Conservation (phyloP, 37 sponge, comb jelly and placozoan genomes). For the Agelas oroides region DNA sequence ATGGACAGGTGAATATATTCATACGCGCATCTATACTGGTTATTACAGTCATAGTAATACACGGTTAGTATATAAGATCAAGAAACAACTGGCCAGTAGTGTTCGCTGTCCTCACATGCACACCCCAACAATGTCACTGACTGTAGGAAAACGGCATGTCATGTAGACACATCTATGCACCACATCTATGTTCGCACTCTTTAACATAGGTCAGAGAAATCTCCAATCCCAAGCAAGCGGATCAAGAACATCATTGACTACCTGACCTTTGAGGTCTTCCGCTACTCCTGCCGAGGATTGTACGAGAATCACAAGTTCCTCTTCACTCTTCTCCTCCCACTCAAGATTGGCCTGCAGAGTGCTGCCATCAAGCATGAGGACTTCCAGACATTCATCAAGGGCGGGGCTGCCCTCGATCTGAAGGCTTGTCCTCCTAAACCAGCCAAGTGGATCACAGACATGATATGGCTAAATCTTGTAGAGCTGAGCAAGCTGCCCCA, state of each 20-base stretch:
- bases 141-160: no score
- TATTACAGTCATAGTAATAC: no score
- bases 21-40: background rate
- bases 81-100: no score
- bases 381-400: slow-evolving; percentile 94
- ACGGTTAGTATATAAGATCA: no score
- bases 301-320: slow-evolving; percentile 99
- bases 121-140: no score
- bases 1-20: slow-evolving; percentile 93
- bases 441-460: slow-evolving; percentile 95
- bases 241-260: slow-evolving; percentile 93
- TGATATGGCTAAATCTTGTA: slow-evolving; percentile 98
- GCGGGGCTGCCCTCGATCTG: slow-evolving; percentile 98
- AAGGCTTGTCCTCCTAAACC: slow-evolving; percentile 92
- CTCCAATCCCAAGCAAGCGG: slow-evolving; percentile 88
- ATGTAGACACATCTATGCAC: no score
- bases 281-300: slow-evolving; percentile 91
- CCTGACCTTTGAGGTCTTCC: slow-evolving; percentile 91
- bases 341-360: slow-evolving; percentile 92
- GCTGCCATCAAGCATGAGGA: slow-evolving; percentile 89
- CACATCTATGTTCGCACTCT: no score
- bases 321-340: slow-evolving; percentile 95
- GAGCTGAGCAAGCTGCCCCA: slow-evolving; percentile 91
- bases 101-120: no score
- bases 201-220: slow-evolving; percentile 79